Evolutionary conservation across 2,113 vertebrate genomes (phyloP).

Genomic region (Pelmatolapia mariae): DNA sequence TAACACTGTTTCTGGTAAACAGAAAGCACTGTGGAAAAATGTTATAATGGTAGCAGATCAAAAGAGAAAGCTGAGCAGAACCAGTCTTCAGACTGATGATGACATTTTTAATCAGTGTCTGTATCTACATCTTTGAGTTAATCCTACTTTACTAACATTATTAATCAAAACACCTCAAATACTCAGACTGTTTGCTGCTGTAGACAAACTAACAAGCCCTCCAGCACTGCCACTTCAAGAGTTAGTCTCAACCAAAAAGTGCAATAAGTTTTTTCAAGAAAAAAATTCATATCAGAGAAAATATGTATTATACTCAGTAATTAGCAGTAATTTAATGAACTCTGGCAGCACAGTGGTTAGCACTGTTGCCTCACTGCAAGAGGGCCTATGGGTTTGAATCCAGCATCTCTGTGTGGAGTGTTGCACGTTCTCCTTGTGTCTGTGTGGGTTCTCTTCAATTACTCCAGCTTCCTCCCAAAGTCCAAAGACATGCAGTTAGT

Average conservation of each 20-base stretch:
- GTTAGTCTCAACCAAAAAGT: background rate
- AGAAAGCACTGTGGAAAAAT: background rate
- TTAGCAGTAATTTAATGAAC: fast-evolving
- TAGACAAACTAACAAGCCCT: background rate
- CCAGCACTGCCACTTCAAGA: background rate
- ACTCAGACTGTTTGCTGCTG: background rate
- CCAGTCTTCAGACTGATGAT: background rate
- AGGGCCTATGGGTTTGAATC: background rate
- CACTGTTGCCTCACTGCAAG: background rate
- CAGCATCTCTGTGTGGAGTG: background rate
- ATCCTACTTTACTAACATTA: background rate
- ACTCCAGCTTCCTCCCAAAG: background rate
- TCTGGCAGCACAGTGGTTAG: background rate
- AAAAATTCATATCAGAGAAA: background rate
- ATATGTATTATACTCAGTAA: background rate
- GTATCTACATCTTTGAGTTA: background rate
- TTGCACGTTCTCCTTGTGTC: background rate
- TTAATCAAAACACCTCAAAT: background rate
- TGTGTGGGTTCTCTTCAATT: background rate
- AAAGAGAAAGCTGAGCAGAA: background rate
- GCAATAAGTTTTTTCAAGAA: background rate
- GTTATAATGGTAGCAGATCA: background rate
- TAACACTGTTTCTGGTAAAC: background rate
- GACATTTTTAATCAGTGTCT: background rate
- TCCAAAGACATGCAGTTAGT: background rate